phyloP scores from a whole-genome alignment of 2,113 vertebrate genomes.

The Tichodroma muraria region DNA sequence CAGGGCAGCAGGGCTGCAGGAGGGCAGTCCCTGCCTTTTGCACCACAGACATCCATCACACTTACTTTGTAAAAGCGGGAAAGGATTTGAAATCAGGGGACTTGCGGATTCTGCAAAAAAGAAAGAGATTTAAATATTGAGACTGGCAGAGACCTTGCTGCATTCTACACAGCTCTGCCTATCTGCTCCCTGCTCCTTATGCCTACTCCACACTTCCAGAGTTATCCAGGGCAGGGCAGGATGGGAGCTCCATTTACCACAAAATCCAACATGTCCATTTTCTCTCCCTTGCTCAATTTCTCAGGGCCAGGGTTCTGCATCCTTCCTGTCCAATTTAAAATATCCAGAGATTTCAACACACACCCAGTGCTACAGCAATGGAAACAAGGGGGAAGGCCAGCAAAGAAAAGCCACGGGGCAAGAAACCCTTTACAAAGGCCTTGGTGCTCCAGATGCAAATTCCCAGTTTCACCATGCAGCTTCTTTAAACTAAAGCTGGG shows the following conservation, averaged over 20 bases:
- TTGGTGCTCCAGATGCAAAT: not conserved
- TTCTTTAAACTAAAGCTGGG: not conserved
- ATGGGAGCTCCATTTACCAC: not conserved
- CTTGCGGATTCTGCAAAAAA: slow-evolving; percentile 82
- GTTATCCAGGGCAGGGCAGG: not conserved
- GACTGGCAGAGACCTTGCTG: not conserved
- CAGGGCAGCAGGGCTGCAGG: not conserved
- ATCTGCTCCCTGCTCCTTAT: not conserved
- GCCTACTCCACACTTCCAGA: not conserved
- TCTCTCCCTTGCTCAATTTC: not conserved
- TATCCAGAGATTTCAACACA: not conserved
- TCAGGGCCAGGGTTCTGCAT: not conserved
- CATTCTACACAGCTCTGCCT: not conserved
- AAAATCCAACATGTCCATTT: not conserved
- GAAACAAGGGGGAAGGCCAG: not conserved
- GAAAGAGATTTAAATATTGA: slow-evolving; percentile 60
- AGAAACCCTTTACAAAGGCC: not conserved
- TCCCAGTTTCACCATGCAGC: not conserved
- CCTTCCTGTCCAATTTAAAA: not conserved
- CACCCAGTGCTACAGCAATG: not conserved
- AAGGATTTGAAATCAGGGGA: slow-evolving; percentile 84
- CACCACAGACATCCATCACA: slow-evolving; percentile 10
- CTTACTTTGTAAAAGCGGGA: slow-evolving; percentile 85
- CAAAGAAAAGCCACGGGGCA: not conserved
- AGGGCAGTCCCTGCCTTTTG: not conserved